Conservation (phyloP, 2,113 vertebrate species). For the Poeciliopsis prolifica region DNA sequence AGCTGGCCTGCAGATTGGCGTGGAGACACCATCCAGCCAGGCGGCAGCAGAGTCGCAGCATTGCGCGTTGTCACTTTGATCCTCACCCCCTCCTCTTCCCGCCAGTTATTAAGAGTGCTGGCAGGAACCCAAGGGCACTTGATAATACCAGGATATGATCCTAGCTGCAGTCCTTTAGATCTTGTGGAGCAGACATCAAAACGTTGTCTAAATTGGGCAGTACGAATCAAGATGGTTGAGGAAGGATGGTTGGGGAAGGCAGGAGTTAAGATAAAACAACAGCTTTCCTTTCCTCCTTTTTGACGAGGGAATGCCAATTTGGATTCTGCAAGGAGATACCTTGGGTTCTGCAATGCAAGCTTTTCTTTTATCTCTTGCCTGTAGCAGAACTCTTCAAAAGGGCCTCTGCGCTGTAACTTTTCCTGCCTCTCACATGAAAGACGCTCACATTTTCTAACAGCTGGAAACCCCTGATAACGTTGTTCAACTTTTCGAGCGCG, state of each 20-base stretch:
- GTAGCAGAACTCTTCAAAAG: conserved; percentile 64
- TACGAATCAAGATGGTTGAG: conserved; percentile 47
- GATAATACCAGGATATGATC: conserved; percentile 72
- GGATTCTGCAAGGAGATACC: conserved; percentile 68
- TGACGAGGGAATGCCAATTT: conserved; percentile 57
- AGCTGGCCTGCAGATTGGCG: conserved; percentile 23
- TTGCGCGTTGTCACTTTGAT: conserved; percentile 69
- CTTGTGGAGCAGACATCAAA: conserved; percentile 60
- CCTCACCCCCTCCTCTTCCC: conserved; percentile 38
- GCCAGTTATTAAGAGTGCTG: conserved; percentile 62
- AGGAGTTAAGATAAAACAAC: conserved; percentile 59
- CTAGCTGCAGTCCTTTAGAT: conserved; percentile 54
- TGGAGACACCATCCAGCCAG: conserved; percentile 49
- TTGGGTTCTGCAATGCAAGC: conserved; percentile 63
- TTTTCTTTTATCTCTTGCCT: conserved; percentile 71
- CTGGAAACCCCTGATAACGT: conserved; percentile 44
- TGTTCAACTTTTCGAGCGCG: conserved; percentile 32
- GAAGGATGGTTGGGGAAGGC: conserved; percentile 32
- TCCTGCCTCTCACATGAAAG: conserved; percentile 51
- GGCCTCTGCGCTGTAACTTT: conserved; percentile 27
- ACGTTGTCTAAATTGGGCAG: conserved; percentile 61
- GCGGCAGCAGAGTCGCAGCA: conserved; percentile 46
- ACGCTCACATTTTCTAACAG: conserved; percentile 25
- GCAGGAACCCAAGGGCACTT: conserved; percentile 62
- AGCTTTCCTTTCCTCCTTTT: conserved; percentile 5